Base-by-base conservation (phyloP, 2,113 vertebrate species). In the Cynocephalus volans region DNA sequence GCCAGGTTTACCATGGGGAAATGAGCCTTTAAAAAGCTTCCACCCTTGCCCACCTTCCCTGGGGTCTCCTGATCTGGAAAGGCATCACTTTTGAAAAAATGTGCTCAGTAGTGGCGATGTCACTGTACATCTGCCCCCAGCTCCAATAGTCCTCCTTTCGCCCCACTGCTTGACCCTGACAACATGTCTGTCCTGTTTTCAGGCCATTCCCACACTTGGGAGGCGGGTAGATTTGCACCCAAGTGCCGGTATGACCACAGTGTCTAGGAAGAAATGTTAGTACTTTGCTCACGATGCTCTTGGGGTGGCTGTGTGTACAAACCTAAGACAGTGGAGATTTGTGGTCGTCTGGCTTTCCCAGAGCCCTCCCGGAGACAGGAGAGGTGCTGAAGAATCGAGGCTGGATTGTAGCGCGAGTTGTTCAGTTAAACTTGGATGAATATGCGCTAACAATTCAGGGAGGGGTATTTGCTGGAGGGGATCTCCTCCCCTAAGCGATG, bases 111-210 rank as follows among this genome's bases (percentile, higher is more conserved):
- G 48, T 31, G 83, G 70, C 48, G 3, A 0, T 33, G 60, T 10
- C 50, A 2, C 41, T 1, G 1, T 21, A n/a, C 18, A 33, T 45
- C 3, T 4, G 1, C 12, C 2, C 4, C 24, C 28, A 54, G 3
- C 70, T 45, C 69, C 73, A 26, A 1, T 11, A 82, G n/a, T 31
- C 23, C 19, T 56, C 56, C 19, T 17, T 58, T 58, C 15, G 10
- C 54, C 54, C 31, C n/a, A 7, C 23, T 2, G 31, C 48, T 69
- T 65, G 5, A 7, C n/a, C 48, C 48, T 21, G 82, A 60, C 5
- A 1, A 48, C 41, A 41, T 41, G 41, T 79, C 14, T 9, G 0
- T 85, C 84, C 60, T 58, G 13, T 73, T 75, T 86, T 60, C 8
- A 50, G 73, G 58, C 13, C 72, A 58, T 69, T 41, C 17, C 5